phyloP scores from a whole-genome alignment of 2,888 invertebrate species.

The Dione juno region DNA sequence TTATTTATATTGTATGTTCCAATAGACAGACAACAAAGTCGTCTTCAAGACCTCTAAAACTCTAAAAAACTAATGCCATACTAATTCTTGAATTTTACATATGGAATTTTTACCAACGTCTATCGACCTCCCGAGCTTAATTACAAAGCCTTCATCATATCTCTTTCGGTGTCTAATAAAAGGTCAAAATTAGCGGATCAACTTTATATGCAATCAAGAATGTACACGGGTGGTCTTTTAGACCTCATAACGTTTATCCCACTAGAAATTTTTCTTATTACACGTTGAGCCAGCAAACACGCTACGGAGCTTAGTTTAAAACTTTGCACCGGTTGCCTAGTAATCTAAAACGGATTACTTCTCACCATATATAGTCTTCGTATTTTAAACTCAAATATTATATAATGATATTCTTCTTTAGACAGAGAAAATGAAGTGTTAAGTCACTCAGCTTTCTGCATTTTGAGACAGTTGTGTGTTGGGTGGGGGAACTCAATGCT shows the following conservation, averaged over 20 bases:
- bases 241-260: conserved; percentile 51
- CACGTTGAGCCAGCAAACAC: conserved; percentile 14
- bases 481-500: neutral
- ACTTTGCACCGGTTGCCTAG: neutral
- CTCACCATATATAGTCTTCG: neutral
- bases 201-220: conserved; percentile 60
- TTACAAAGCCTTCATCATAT: neutral
- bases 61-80: no score
- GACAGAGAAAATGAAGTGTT: neutral
- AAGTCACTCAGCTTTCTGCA: neutral
- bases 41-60: no score
- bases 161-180: neutral
- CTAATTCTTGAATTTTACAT: no score
- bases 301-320: conserved; percentile 12
- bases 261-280: conserved; percentile 30
- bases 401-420: neutral
- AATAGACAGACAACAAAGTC: no score
- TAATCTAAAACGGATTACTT: conserved; percentile 4
- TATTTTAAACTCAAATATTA: neutral
- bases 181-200: conserved; percentile 58
- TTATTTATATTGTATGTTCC: no score
- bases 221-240: conserved; percentile 52
- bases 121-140: no score
- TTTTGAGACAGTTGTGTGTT: neutral
- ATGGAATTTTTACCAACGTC: no score